phyloP scores from a whole-genome alignment of 2,888 invertebrate genomes.

The Miltochrista miniata region DNA sequence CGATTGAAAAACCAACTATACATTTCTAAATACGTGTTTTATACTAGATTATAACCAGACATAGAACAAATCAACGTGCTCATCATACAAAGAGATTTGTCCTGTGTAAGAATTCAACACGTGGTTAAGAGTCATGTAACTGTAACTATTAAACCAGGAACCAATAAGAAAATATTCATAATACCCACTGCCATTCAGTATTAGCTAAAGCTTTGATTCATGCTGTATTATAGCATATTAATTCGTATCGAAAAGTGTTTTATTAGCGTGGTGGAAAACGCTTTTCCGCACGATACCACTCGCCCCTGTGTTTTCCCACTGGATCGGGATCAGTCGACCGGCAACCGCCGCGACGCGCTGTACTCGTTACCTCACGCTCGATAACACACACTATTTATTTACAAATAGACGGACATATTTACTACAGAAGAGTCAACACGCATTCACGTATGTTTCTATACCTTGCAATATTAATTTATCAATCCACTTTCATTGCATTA shows the following conservation, averaged over 20 bases:
- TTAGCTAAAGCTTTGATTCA: too few species aligned
- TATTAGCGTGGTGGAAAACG: conserved; percentile 41
- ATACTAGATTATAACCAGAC: too few species aligned
- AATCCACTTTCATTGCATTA: conserved; percentile 29
- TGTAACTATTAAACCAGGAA: too few species aligned
- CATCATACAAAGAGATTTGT: too few species aligned
- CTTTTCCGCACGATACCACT: conserved; percentile 49
- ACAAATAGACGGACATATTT: conserved; percentile 59
- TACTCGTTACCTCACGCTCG: conserved; percentile 47
- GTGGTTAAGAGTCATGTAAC: too few species aligned
- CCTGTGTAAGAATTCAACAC: too few species aligned
- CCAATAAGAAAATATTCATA: too few species aligned
- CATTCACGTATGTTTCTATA: conserved; percentile 60
- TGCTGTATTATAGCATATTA: not conserved
- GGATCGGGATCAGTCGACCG: conserved; percentile 60
- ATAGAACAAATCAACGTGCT: too few species aligned
- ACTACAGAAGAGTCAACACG: conserved; percentile 61
- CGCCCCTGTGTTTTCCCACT: conserved; percentile 42
- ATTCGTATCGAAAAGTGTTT: not conserved
- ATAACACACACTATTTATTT: conserved; percentile 66
- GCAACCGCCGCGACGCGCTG: conserved; percentile 64
- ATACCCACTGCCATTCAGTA: too few species aligned
- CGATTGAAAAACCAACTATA: too few species aligned
- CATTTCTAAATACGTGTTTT: too few species aligned
- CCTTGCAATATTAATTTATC: conserved; percentile 26